A percentile compares a stretch with the other conserved stretches of the same genome.
These are phyloP conservation scores for Abscondita cerata DNA, from an alignment of 2,888 invertebrate genomes.

Conservation along the genomic window DNA sequence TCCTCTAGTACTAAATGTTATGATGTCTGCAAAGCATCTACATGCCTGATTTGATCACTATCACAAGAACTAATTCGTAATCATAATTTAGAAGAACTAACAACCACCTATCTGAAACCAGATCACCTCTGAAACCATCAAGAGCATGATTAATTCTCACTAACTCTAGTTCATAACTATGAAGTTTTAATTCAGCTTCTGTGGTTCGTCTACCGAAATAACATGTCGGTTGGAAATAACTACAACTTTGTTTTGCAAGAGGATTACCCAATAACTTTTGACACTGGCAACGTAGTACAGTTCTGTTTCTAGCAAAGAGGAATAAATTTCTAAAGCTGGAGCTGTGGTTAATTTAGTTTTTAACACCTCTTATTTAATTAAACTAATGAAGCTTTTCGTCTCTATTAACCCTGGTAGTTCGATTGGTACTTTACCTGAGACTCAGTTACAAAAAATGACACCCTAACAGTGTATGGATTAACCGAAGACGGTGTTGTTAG, in stretches of 20 bases:
- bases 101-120: conserved; percentile 40
- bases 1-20: background rate
- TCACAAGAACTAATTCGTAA: conserved; percentile 5
- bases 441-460: too few relatives aligned
- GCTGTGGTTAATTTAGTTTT: conserved; percentile 12
- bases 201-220: conserved; percentile 49
- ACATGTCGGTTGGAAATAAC: conserved; percentile 46
- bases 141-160: conserved; percentile 42
- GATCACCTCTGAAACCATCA: conserved; percentile 44
- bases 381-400: too few relatives aligned
- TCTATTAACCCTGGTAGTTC: too few relatives aligned
- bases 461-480: too few relatives aligned
- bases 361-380: background rate
- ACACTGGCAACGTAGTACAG: conserved; percentile 51
- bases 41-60: conserved; percentile 28
- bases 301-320: conserved; percentile 47
- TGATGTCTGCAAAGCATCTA: conserved; percentile 28
- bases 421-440: too few relatives aligned
- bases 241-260: conserved; percentile 47
- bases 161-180: conserved; percentile 50
- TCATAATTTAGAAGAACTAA: conserved; percentile 29
- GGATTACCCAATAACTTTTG: conserved; percentile 46
- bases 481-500: too few relatives aligned
- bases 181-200: conserved; percentile 43
- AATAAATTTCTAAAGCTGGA: conserved; percentile 48